These are phyloP conservation scores for Drosophila subobscura DNA, from an alignment of 1,140 invertebrate species.

Conservation along the genomic window DNA sequence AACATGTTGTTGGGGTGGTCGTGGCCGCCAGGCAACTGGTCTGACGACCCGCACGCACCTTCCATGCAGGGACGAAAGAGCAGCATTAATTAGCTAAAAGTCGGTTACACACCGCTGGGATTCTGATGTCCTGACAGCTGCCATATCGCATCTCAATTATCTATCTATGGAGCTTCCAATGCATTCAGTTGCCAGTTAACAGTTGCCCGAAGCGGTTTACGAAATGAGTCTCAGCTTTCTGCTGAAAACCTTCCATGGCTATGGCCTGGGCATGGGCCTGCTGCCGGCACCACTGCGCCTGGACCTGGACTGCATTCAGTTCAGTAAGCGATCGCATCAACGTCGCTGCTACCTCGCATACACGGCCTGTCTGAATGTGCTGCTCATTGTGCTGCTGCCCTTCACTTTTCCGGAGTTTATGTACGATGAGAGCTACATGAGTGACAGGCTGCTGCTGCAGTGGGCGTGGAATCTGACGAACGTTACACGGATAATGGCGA, in stretches of 20 bases:
- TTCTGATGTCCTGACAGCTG: background rate
- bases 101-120: background rate
- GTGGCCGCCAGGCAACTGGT: background rate
- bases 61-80: background rate
- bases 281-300: constrained; percentile 20
- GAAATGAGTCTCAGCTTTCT: constrained; percentile 10
- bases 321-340: background rate
- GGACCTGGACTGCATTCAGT: too few relatives aligned
- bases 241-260: constrained; percentile 27
- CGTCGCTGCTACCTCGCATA: constrained; percentile 15
- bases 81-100: constrained; percentile 16
- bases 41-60: background rate
- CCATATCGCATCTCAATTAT: constrained; percentile 3
- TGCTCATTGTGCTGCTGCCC: constrained; percentile 18
- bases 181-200: constrained; percentile 7
- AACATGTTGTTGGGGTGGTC: constrained; percentile 37
- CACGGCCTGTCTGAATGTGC: constrained; percentile 14
- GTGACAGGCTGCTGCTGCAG: constrained; percentile 16
- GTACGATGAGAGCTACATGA: constrained; percentile 38
- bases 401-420: constrained; percentile 32
- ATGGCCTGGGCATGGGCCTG: constrained; percentile 14
- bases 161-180: constrained; percentile 6
- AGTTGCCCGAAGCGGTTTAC: background rate
- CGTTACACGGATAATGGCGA: constrained; percentile 22
- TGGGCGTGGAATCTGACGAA: constrained; percentile 33